These are phyloP conservation scores for Heptranchias perlo DNA, from an alignment of 2,113 vertebrate species.

Conservation along the genomic window DNA sequence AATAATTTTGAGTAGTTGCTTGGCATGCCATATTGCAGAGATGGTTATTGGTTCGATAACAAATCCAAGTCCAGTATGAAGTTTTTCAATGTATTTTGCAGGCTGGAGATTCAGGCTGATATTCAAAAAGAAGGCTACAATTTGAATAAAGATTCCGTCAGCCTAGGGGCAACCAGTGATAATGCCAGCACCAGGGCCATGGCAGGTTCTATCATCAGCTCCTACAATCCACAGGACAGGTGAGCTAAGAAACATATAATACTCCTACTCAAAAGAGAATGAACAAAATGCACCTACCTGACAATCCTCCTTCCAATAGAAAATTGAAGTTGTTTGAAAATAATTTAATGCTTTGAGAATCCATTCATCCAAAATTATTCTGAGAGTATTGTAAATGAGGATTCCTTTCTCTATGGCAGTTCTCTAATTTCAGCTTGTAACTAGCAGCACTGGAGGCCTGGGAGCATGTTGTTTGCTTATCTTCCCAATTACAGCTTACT, in stretches of 20 bases:
- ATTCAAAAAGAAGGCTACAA: conserved; percentile 80
- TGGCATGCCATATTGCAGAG: neutral
- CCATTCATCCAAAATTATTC: neutral
- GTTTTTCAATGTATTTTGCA: conserved; percentile 46
- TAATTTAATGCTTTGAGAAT: neutral
- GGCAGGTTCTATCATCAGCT: conserved; percentile 98
- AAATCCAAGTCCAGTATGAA: conserved; percentile 40
- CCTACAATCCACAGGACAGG: conserved; percentile 96
- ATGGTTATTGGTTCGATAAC: neutral
- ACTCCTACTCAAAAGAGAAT: neutral
- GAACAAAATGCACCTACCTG: neutral
- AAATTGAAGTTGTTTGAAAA: neutral
- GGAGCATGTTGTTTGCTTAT: neutral
- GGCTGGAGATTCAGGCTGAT: conserved; percentile 87
- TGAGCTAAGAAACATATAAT: conserved; percentile 46
- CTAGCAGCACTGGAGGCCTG: neutral
- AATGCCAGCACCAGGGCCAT: conserved; percentile 93
- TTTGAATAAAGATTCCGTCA: conserved; percentile 83
- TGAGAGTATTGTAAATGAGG: neutral
- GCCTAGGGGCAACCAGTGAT: conserved; percentile 87
- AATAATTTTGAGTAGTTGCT: neutral
- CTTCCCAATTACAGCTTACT: neutral
- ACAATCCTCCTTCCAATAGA: neutral
- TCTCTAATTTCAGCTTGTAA: neutral
- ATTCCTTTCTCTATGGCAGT: neutral